Percentiles rank a stretch among this genome's conserved stretches.
These are phyloP conservation scores for Nothocercus julius DNA, from an alignment of 2,113 vertebrate species.

Conservation along the genomic window DNA sequence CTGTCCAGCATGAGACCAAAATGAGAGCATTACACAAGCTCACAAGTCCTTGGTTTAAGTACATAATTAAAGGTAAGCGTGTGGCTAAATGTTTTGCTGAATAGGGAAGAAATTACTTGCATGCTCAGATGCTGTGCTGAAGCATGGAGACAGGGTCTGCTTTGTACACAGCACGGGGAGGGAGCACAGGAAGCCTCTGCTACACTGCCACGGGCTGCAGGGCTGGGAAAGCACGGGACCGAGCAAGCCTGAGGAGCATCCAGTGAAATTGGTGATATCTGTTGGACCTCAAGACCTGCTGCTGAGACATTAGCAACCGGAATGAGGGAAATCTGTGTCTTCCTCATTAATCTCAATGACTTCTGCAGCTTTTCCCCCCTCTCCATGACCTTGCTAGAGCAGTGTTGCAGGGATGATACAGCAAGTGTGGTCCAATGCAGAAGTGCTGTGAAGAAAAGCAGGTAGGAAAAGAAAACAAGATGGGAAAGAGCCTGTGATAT, in stretches of 20 bases:
- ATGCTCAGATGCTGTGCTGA: background rate
- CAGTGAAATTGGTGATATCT: background rate
- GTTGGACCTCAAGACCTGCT: background rate
- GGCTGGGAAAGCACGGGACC: fast-evolving
- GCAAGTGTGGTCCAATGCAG: fast-evolving
- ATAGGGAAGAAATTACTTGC: background rate
- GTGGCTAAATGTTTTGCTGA: conserved; percentile 30
- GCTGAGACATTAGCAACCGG: background rate
- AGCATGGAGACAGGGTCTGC: background rate
- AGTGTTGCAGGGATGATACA: background rate
- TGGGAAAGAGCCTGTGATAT: background rate
- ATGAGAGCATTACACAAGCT: background rate
- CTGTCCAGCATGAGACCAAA: background rate
- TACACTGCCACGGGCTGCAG: fast-evolving
- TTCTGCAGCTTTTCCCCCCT: background rate
- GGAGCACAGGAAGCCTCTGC: background rate
- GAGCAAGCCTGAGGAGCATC: background rate
- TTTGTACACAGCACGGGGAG: background rate
- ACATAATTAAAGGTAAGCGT: conserved; percentile 57
- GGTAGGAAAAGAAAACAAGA: fast-evolving
- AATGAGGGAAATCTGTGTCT: background rate
- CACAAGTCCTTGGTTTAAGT: conserved; percentile 28
- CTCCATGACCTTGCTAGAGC: background rate
- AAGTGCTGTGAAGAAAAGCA: fast-evolving
- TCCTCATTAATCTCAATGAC: fast-evolving